phyloP scores from a whole-genome alignment of 2,888 invertebrate genomes.

The Plemyria rubiginata region DNA sequence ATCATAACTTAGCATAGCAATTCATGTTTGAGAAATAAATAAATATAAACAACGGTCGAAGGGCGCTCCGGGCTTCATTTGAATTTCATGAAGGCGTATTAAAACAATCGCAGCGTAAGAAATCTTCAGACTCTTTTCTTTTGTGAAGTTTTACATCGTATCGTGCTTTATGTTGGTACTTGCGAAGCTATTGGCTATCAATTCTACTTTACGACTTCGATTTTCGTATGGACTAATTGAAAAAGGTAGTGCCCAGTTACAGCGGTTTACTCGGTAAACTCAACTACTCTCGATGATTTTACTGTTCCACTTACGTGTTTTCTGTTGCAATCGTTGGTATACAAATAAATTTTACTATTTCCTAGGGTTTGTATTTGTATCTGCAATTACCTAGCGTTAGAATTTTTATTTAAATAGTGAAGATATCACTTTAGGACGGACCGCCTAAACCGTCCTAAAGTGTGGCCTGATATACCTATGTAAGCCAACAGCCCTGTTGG shows the following conservation, averaged over 20 bases:
- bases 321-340: neutral
- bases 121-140: slow-evolving; percentile 28
- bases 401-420: too few species aligned
- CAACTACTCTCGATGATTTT: neutral
- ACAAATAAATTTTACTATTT: neutral
- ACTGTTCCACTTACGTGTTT: neutral
- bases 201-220: slow-evolving; percentile 28
- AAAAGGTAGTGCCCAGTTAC: slow-evolving; percentile 23
- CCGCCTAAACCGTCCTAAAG: too few species aligned
- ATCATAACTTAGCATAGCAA: slow-evolving; percentile 67
- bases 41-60: slow-evolving; percentile 55
- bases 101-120: slow-evolving; percentile 61
- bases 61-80: slow-evolving; percentile 59
- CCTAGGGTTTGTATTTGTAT: neutral
- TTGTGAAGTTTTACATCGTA: slow-evolving; percentile 19
- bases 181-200: slow-evolving; percentile 25
- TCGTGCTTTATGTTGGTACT: slow-evolving; percentile 29
- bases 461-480: too few species aligned
- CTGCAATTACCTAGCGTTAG: too few species aligned
- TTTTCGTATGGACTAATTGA: slow-evolving; percentile 30
- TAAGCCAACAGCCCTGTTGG: neutral
- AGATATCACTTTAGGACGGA: too few species aligned
- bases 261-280: slow-evolving; percentile 14
- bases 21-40: slow-evolving; percentile 70
- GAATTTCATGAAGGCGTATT: slow-evolving; percentile 73